phyloP scores from a whole-genome alignment of 2,888 invertebrate genomes.

The Rhagium mordax region DNA sequence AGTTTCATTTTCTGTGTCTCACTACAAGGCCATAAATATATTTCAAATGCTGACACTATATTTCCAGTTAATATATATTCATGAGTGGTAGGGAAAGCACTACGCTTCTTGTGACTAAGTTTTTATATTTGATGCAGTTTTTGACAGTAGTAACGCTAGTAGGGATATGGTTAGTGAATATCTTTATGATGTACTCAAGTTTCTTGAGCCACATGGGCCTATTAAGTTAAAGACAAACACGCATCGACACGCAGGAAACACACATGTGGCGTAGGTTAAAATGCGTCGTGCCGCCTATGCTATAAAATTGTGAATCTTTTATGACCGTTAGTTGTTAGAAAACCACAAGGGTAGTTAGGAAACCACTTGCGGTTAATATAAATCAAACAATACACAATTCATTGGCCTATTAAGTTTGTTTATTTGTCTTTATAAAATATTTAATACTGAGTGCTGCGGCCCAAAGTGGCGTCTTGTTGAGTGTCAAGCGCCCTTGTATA shows the following conservation, averaged over 20 bases:
- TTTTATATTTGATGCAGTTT: constrained; percentile 54
- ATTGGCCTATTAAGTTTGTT: constrained; percentile 63
- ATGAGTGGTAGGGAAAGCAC: constrained; percentile 39
- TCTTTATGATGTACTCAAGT: constrained; percentile 50
- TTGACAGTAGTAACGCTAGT: constrained; percentile 43
- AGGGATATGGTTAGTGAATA: constrained; percentile 52
- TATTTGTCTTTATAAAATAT: constrained; percentile 64
- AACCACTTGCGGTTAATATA: constrained; percentile 65
- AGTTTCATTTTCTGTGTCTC: neutral
- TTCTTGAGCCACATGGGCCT: constrained; percentile 57
- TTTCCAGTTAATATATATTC: constrained; percentile 46
- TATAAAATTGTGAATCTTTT: constrained; percentile 60
- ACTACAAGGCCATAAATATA: neutral
- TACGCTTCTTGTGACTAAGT: constrained; percentile 32
- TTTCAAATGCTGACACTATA: constrained; percentile 9
- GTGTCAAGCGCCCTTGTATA: constrained; percentile 57
- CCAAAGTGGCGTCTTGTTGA: constrained; percentile 47
- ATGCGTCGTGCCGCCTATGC: constrained; percentile 30
- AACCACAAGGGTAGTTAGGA: constrained; percentile 65
- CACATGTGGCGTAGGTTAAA: constrained; percentile 37
- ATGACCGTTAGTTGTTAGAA: constrained; percentile 58
- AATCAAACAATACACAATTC: constrained; percentile 63
- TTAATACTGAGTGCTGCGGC: constrained; percentile 54
- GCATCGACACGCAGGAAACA: constrained; percentile 36
- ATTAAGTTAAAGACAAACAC: constrained; percentile 51